Evolutionary conservation across 2,888 invertebrate species (phyloP).

Genomic region (Phania funesta): DNA sequence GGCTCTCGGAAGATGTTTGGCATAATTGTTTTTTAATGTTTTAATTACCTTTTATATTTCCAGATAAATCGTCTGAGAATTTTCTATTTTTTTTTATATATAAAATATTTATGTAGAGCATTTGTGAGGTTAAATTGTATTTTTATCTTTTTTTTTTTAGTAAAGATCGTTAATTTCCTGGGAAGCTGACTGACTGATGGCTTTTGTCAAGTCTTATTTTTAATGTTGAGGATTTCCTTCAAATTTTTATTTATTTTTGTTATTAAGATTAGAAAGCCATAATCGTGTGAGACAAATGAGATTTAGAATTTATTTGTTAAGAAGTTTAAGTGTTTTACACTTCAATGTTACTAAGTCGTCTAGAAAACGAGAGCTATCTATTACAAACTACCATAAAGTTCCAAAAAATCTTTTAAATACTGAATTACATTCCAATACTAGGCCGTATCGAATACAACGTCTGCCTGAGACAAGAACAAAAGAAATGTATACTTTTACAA

Average conservation of each 20-base stretch:
- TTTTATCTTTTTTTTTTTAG: conserved; percentile 17
- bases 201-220: background rate
- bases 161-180: background rate
- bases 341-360: too few relatives aligned
- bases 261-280: conserved; percentile 16
- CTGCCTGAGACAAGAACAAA: too few relatives aligned
- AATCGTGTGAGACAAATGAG: too few relatives aligned
- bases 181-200: background rate
- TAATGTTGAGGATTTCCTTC: background rate
- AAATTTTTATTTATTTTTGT: background rate
- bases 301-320: too few relatives aligned
- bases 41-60: conserved; percentile 32
- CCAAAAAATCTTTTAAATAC: too few relatives aligned
- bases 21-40: conserved; percentile 44
- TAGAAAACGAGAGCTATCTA: too few relatives aligned
- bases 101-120: background rate
- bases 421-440: too few relatives aligned
- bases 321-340: too few relatives aligned
- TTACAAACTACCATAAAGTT: too few relatives aligned
- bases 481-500: too few relatives aligned
- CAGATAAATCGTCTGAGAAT: conserved; percentile 14
- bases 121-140: conserved; percentile 8
- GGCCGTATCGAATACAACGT: too few relatives aligned
- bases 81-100: background rate
- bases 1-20: background rate